phyloP scores from a whole-genome alignment of 2,797 vertebrate genomes.

The Dipus sagitta region DNA sequence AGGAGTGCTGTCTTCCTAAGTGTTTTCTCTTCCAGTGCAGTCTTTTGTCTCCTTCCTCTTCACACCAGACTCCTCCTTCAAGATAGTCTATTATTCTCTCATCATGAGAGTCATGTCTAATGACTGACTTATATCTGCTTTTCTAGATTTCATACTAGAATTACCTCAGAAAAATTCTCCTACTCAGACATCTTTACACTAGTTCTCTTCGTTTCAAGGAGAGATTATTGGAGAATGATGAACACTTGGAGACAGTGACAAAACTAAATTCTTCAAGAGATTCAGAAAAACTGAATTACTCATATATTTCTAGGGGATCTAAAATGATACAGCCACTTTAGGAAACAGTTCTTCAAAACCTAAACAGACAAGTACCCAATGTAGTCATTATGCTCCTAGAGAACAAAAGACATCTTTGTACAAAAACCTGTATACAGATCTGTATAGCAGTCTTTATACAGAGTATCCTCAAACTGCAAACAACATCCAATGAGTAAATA shows the following conservation, averaged over 20 bases:
- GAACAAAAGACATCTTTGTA: background rate
- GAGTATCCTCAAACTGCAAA: background rate
- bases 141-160: too few relatives aligned
- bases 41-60: too few relatives aligned
- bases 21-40: too few relatives aligned
- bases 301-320: background rate
- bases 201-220: too few relatives aligned
- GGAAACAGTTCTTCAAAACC: background rate
- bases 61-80: too few relatives aligned
- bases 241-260: background rate
- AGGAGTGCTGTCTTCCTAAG: too few relatives aligned
- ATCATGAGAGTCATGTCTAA: too few relatives aligned
- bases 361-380: background rate
- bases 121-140: too few relatives aligned
- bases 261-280: background rate
- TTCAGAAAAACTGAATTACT: background rate
- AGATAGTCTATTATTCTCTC: too few relatives aligned
- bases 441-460: background rate
- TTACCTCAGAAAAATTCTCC: too few relatives aligned
- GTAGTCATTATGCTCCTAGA: background rate
- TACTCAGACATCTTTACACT: too few relatives aligned
- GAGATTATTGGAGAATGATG: background rate
- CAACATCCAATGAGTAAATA: background rate
- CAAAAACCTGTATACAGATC: background rate
- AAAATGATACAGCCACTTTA: background rate